phyloP scores from a whole-genome alignment of 1,140 invertebrate species.

The Ptiloglossa arizonensis region DNA sequence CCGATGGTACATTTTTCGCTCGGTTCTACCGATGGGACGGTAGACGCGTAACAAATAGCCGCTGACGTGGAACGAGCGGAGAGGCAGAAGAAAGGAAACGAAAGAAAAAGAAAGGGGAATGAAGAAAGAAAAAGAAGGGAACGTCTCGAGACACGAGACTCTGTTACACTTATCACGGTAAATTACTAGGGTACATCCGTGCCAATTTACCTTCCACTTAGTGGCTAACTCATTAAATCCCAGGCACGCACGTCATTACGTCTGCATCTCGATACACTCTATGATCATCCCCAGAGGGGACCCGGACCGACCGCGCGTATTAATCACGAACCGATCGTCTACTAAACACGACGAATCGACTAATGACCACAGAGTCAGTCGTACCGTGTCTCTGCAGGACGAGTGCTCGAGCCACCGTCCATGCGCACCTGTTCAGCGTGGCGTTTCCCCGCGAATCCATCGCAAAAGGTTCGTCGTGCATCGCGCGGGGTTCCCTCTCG shows the following conservation, averaged over 20 bases:
- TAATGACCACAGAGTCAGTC: conserved; percentile 12
- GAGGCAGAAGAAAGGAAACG: too few relatives aligned
- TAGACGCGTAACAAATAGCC: not conserved
- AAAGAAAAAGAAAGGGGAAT: too few relatives aligned
- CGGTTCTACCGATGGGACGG: too few relatives aligned
- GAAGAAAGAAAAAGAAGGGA: too few relatives aligned
- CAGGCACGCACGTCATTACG: conserved; percentile 22
- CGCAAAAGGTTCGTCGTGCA: not conserved
- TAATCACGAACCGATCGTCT: conserved; percentile 15
- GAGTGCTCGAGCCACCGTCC: too few relatives aligned
- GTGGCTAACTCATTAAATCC: conserved; percentile 34
- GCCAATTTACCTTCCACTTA: conserved; percentile 25
- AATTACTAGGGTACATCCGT: conserved; percentile 10
- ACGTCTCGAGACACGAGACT: not conserved
- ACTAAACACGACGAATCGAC: conserved; percentile 16
- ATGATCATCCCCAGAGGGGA: not conserved
- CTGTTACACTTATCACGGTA: not conserved
- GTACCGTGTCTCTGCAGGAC: not conserved
- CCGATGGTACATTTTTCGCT: too few relatives aligned
- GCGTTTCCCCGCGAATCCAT: not conserved
- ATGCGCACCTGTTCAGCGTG: not conserved
- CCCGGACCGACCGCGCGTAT: not conserved
- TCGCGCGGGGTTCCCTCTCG: too few relatives aligned
- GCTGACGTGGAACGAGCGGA: not conserved
- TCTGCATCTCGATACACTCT: conserved; percentile 4